These are phyloP conservation scores for Jaculus jaculus DNA, from an alignment of 2,113 vertebrate species.

Conservation along the genomic window DNA sequence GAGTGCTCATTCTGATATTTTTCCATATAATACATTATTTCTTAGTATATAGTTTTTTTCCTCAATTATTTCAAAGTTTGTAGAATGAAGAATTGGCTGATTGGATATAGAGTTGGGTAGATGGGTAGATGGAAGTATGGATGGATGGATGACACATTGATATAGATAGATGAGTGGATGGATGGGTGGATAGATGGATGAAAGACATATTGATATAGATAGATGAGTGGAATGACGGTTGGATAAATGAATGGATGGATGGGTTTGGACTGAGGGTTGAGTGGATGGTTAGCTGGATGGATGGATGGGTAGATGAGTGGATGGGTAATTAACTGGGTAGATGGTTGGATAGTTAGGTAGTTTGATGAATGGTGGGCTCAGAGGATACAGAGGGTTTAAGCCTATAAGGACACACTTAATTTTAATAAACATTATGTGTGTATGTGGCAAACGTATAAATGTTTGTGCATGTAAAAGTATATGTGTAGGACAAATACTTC, in stretches of 20 bases:
- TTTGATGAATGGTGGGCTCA: not conserved
- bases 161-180: too few relatives aligned
- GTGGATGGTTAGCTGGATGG: not conserved
- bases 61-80: not conserved
- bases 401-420: not conserved
- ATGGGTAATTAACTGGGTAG: not conserved
- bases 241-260: too few relatives aligned
- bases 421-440: not conserved
- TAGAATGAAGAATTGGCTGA: not conserved
- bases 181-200: not conserved
- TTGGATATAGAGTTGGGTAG: not conserved
- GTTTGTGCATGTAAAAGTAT: too few relatives aligned
- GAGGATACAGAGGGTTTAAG: not conserved
- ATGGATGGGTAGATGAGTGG: not conserved
- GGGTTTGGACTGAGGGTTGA: not conserved
- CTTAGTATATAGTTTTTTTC: not conserved
- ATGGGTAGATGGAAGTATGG: too few relatives aligned
- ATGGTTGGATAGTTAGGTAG: not conserved
- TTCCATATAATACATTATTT: not conserved
- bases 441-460: too few relatives aligned
- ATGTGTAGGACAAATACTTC: too few relatives aligned
- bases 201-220: accelerated
- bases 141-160: accelerated
- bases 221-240: not conserved
- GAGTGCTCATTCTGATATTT: not conserved